Conservation (phyloP, 2,888 invertebrate genomes). For the Chrysotoxum bicinctum region DNA sequence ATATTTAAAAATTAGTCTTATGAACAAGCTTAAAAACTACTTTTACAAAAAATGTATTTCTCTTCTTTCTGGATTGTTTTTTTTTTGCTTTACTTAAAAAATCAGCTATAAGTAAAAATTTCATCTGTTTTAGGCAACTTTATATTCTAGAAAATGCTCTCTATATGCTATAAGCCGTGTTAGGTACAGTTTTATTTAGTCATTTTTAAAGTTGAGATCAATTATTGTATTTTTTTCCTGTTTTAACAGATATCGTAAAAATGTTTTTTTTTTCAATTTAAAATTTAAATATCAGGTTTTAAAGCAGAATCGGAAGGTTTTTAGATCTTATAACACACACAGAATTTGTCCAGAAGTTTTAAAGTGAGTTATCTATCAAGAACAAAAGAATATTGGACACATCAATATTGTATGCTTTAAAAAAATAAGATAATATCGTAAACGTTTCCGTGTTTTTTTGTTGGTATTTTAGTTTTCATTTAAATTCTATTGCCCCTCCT, state of each 20-base stretch:
- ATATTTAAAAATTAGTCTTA: constrained; percentile 67
- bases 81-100: constrained; percentile 27
- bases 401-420: too few species aligned
- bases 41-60: constrained; percentile 53
- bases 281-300: not conserved
- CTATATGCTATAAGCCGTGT: not conserved
- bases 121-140: constrained; percentile 25
- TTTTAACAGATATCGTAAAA: not conserved
- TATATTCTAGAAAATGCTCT: constrained; percentile 23
- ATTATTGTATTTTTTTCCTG: not conserved
- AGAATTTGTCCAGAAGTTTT: too few species aligned
- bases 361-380: too few species aligned
- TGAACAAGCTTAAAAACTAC: constrained; percentile 68
- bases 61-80: constrained; percentile 9
- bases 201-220: not conserved
- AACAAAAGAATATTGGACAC: too few species aligned
- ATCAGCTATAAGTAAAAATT: constrained; percentile 42
- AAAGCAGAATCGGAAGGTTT: not conserved
- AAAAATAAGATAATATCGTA: too few species aligned
- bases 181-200: constrained; percentile 27
- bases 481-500: too few species aligned
- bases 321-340: too few species aligned
- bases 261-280: not conserved
- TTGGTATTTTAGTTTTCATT: too few species aligned
- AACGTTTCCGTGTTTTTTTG: too few species aligned